Evolutionary conservation across 2,113 vertebrate species (phyloP).

Genomic region (Enhydra lutris): DNA sequence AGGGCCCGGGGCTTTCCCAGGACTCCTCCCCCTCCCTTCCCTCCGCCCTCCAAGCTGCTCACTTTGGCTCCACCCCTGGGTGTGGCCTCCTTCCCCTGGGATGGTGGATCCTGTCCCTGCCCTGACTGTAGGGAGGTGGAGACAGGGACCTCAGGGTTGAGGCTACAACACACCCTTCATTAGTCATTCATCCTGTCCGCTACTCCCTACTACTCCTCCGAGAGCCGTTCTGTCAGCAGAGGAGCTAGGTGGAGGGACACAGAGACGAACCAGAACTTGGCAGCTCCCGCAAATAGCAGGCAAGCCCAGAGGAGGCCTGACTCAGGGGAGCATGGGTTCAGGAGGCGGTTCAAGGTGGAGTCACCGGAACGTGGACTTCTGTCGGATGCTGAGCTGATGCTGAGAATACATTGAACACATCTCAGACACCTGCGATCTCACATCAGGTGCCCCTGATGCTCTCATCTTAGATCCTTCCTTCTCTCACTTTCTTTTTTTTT

Average conservation of each 20-base stretch:
- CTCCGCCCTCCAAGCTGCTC: rapidly evolving
- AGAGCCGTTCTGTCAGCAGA: neutral
- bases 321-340: neutral
- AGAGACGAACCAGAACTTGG: neutral
- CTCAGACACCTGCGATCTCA: neutral
- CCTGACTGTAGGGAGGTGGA: neutral
- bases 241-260: neutral
- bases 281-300: no score
- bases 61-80: neutral
- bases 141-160: neutral
- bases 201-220: rapidly evolving
- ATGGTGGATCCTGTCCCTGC: neutral
- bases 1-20: rapidly evolving
- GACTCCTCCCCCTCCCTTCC: neutral
- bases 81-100: neutral
- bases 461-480: neutral
- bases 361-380: neutral
- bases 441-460: neutral
- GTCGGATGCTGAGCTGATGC: neutral
- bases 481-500: neutral
- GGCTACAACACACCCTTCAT: neutral
- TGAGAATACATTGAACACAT: no score
- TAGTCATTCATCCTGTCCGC: neutral
- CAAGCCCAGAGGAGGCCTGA: neutral
- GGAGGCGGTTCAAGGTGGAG: neutral